Evolutionary conservation across 2,888 invertebrate species (phyloP), one percentile per base, ranked within the genome.

Genomic region (Bibio marci): DNA sequence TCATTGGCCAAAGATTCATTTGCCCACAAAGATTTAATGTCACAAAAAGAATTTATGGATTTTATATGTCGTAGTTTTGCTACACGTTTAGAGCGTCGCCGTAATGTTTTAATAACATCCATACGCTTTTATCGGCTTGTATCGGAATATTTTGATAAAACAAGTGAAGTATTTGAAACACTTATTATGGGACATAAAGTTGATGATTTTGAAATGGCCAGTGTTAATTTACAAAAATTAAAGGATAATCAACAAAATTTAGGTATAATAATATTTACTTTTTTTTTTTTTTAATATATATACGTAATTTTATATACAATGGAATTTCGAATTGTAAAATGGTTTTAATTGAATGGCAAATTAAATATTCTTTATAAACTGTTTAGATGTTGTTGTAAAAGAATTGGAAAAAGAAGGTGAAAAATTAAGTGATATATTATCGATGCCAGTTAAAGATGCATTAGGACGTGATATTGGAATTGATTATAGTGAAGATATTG

Each of bases 1-100:
- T 63, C 70, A 2, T 61, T 63, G 28, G 59, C 61, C 35, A 66
- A 63, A 35, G 57, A 52, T 38, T 53, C 50, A 8, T 43, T 50
- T 25, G 62, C 63, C 32, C 67, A 68, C 32, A 69, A 68, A 50
- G 80, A 81, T 56, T 59, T 85, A 35, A 62, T 72, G 43, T 75
- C 79, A 2, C 79, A 80, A 50, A 67, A 76, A 44, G 80, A 82
- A 52, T 82, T 82, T 54, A 82, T 85, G 79, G 80, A 83, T 59
- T 80, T 79, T 43, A 76, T 82, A 1, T 81, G 80, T 49, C 70
- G 79, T 41, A 79, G 77, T 50, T 83, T 82, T 53, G 80, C 81
- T 1, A 71, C 72, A 25, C 65, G 83, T 12, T 62, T 83, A 40
- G 81, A 83, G 52, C 66, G 78, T 30, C 62, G 85, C 30, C 65